These are phyloP conservation scores for Corella eumyota DNA, from an alignment of 23 tunicate genomes.

Conservation along the genomic window DNA sequence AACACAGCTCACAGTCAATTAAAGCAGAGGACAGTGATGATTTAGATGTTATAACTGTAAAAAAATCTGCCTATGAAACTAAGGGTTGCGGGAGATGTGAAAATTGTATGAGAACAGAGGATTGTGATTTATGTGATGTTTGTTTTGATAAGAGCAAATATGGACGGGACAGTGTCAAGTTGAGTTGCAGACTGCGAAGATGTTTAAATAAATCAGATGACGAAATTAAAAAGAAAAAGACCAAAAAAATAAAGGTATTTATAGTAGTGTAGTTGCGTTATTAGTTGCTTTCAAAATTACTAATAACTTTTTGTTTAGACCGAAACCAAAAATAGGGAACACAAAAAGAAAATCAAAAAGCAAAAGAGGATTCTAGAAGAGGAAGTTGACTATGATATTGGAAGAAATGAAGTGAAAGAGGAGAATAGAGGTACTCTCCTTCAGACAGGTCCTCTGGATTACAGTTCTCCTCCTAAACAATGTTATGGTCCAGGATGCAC, in stretches of 20 bases:
- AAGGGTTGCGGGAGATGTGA: constrained; percentile 45
- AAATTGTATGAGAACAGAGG: constrained; percentile 30
- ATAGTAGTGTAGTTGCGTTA: no score
- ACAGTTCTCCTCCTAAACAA: constrained; percentile 17
- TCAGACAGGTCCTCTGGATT: not conserved
- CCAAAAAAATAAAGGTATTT: no score
- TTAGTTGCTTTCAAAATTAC: no score
- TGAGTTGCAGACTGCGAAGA: constrained; percentile 39
- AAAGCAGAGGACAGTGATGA: no score
- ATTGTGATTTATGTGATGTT: constrained; percentile 48
- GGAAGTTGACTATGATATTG: not conserved
- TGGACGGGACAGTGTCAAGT: constrained; percentile 9
- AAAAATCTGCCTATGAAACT: no score
- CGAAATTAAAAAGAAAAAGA: constrained; percentile 16
- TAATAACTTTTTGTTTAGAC: not conserved
- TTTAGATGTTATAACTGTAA: no score
- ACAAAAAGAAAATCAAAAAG: not conserved
- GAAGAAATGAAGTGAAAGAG: not conserved
- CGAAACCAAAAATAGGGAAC: not conserved
- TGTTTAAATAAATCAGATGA: constrained; percentile 23
- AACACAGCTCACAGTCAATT: no score
- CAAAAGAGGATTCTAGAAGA: not conserved
- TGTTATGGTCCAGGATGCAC: constrained; percentile 71
- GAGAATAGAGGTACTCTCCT: not conserved
- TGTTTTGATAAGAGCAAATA: constrained; percentile 25